These are phyloP conservation scores for Fragum sueziense DNA, from an alignment of 2,888 invertebrate species.

Conservation along the genomic window DNA sequence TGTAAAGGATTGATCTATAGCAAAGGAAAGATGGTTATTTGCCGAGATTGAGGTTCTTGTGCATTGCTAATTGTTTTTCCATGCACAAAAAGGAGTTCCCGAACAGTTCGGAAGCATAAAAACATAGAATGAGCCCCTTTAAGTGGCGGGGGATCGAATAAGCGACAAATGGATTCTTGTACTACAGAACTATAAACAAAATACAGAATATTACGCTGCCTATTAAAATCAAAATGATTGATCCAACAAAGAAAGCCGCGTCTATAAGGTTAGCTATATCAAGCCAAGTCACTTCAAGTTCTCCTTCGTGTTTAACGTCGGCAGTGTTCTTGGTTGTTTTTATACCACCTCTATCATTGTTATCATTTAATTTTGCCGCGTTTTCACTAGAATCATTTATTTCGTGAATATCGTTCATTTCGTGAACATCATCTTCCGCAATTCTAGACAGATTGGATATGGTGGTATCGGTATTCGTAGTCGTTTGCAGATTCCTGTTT, in stretches of 20 bases:
- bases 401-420: neutral
- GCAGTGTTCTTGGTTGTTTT: too few species aligned
- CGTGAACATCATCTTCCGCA: neutral
- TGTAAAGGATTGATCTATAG: too few species aligned
- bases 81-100: too few species aligned
- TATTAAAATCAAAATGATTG: neutral
- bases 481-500: too few species aligned
- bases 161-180: neutral
- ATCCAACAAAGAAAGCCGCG: neutral
- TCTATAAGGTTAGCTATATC: constrained; percentile 3
- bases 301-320: too few species aligned
- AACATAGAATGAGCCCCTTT: too few species aligned
- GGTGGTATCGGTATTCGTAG: neutral
- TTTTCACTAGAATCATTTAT: neutral
- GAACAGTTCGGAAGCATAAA: too few species aligned
- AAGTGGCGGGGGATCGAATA: neutral
- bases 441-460: neutral
- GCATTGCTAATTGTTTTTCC: too few species aligned
- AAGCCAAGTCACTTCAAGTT: constrained; percentile 2
- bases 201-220: neutral
- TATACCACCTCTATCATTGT: too few species aligned
- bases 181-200: neutral
- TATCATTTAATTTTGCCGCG: too few species aligned
- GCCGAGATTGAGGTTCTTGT: too few species aligned
- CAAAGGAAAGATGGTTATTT: too few species aligned